Evolutionary conservation across 2,797 vertebrate genomes (phyloP).

Genomic region (Muraenolepis orangiensis): DNA sequence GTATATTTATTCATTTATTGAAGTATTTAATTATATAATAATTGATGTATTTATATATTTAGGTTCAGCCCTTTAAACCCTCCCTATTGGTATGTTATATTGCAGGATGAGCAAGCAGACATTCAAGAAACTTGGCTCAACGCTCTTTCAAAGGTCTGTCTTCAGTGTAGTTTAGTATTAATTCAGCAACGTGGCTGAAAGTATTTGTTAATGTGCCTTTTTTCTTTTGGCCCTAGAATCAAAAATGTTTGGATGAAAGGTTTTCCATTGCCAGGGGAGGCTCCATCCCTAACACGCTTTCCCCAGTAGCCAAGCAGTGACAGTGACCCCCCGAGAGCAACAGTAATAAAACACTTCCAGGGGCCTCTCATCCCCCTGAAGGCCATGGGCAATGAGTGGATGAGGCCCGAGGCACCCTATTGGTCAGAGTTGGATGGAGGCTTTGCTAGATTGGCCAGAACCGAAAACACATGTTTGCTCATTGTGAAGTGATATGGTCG

Average conservation of each 20-base stretch:
- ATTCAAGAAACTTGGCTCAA: neutral
- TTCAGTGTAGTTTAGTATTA: neutral
- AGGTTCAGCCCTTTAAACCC: no score
- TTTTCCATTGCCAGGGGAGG: neutral
- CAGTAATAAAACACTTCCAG: neutral
- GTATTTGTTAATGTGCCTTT: neutral
- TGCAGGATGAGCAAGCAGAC: neutral
- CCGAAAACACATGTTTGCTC: neutral
- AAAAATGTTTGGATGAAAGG: neutral
- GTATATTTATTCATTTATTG: no score
- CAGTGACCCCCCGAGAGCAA: neutral
- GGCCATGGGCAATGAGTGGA: neutral
- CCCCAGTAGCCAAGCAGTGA: neutral
- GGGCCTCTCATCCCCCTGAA: neutral
- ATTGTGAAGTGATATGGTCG: neutral
- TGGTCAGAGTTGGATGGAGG: neutral
- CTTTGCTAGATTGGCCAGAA: neutral
- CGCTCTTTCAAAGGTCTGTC: neutral
- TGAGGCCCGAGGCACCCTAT: constrained; percentile 1
- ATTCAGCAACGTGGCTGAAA: neutral
- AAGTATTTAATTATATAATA: no score
- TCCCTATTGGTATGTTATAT: neutral
- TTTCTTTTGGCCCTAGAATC: neutral
- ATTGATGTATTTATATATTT: no score
- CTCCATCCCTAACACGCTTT: neutral